Evolutionary conservation across 1,140 invertebrate species (phyloP).

Genomic region (Choristoneura fumiferana): DNA sequence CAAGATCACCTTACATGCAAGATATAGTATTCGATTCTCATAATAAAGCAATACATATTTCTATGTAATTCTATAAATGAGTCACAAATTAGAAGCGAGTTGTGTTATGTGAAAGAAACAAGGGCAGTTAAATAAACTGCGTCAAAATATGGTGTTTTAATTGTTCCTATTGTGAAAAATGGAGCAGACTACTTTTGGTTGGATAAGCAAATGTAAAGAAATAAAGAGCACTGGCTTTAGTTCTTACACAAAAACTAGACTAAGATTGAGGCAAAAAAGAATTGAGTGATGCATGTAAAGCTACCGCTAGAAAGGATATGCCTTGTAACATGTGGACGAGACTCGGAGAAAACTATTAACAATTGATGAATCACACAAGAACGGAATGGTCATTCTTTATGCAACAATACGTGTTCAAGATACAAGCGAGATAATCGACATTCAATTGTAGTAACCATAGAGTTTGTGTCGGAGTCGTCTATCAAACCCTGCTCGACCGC

Average conservation of each 20-base stretch:
- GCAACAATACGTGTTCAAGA: too few species aligned
- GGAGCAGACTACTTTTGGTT: neutral
- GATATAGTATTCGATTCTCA: neutral
- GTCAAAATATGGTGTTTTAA: constrained; percentile 2
- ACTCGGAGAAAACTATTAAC: too few species aligned
- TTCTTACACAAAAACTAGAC: neutral
- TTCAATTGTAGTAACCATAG: neutral
- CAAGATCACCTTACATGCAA: neutral
- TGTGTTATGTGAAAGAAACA: neutral
- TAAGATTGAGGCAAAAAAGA: neutral
- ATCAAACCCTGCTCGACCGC: constrained; percentile 10
- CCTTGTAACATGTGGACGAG: too few species aligned
- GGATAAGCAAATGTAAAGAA: constrained; percentile 10
- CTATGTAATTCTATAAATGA: neutral
- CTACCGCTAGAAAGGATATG: too few species aligned
- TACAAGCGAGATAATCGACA: neutral
- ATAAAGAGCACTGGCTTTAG: constrained; percentile 12
- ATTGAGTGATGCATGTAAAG: neutral
- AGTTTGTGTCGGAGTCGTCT: neutral
- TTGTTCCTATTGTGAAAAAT: constrained; percentile 1
- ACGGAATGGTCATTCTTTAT: too few species aligned
- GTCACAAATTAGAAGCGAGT: neutral
- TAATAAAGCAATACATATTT: neutral
- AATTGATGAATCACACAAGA: too few species aligned
- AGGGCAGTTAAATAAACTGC: neutral